phyloP scores from a whole-genome alignment of 1,140 invertebrate species.

The Colletes latitarsis region DNA sequence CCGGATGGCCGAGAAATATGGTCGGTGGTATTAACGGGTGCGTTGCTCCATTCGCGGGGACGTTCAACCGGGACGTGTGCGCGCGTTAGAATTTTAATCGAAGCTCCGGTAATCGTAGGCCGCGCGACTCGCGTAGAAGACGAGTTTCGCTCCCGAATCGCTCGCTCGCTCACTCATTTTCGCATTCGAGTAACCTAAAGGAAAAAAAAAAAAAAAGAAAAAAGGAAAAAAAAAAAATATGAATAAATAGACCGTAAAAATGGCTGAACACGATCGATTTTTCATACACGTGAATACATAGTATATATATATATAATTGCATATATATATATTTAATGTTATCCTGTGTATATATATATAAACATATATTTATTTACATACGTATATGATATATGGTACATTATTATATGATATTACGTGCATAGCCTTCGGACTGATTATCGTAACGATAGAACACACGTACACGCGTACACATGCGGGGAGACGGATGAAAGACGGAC shows the following conservation, averaged over 20 bases:
- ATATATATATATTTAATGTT: constrained; percentile 68
- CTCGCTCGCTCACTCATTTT: constrained; percentile 63
- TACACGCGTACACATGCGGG: not conserved
- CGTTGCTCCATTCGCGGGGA: constrained; percentile 28
- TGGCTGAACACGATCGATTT: constrained; percentile 65
- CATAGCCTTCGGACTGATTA: constrained; percentile 81
- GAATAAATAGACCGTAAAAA: constrained; percentile 9
- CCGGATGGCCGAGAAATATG: not conserved
- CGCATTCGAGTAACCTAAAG: constrained; percentile 53
- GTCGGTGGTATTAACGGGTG: not conserved
- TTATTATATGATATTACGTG: constrained; percentile 66
- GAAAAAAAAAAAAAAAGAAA: constrained; percentile 31
- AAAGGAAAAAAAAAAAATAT: not conserved
- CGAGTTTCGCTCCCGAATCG: constrained; percentile 32
- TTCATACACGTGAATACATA: constrained; percentile 60
- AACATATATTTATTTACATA: constrained; percentile 49
- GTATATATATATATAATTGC: constrained; percentile 42
- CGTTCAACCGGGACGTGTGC: constrained; percentile 28
- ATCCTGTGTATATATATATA: constrained; percentile 65
- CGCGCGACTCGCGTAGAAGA: constrained; percentile 1
- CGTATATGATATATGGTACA: constrained; percentile 72
- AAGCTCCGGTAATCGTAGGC: not conserved
- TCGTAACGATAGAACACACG: constrained; percentile 69
- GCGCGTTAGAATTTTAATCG: not conserved
- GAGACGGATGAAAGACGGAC: no score